Conservation (phyloP, 1,140 invertebrate species). For the Sipha flava region DNA sequence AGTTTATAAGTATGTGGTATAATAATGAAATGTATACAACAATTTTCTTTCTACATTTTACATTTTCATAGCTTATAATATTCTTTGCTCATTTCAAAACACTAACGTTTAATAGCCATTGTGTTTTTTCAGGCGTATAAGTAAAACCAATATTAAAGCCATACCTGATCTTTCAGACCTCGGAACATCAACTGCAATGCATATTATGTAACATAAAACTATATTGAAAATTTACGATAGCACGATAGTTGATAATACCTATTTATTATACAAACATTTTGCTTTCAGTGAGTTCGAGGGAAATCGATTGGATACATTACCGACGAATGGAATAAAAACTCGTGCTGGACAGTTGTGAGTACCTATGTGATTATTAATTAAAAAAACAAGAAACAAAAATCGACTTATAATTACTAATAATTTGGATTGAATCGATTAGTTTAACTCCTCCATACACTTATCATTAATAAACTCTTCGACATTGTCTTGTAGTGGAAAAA, state of each 20-base stretch:
- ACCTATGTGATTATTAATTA: neutral
- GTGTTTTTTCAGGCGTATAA: neutral
- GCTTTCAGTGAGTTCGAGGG: slow-evolving; percentile 50
- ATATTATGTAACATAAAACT: neutral
- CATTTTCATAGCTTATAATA: neutral
- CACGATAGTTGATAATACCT: neutral
- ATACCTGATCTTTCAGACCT: slow-evolving; percentile 4
- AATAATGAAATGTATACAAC: too few relatives aligned
- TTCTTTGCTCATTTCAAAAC: neutral
- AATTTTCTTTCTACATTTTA: neutral
- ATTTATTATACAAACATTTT: neutral
- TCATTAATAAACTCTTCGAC: too few relatives aligned
- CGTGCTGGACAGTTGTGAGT: slow-evolving; percentile 53
- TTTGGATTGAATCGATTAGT: too few relatives aligned
- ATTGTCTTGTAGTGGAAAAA: too few relatives aligned
- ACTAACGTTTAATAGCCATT: neutral
- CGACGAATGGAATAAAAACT: slow-evolving; percentile 47
- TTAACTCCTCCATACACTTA: too few relatives aligned
- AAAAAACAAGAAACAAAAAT: too few relatives aligned
- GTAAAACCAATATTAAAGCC: neutral
- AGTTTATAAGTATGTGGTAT: too few relatives aligned
- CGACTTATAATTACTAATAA: too few relatives aligned
- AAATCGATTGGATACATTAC: slow-evolving; percentile 49
- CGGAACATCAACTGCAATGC: neutral
- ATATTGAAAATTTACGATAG: neutral